Base-by-base conservation (phyloP, 2,888 invertebrate species). In the Notodonta ziczac region DNA sequence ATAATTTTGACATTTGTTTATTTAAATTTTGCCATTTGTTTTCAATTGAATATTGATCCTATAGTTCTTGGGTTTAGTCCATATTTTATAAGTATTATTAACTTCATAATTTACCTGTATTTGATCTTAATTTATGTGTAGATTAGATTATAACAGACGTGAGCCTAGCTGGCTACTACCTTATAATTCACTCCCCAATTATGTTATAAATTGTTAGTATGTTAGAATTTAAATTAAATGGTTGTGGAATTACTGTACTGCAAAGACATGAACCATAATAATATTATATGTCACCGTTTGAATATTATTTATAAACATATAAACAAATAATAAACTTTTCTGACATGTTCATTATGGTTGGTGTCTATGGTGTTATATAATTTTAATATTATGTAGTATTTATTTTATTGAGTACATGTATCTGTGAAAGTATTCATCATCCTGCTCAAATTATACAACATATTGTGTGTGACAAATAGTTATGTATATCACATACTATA, bases 1-100 rank as follows among this genome's bases (percentile, higher is more conserved):
- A 67, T 68, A 61, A 61, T 60, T 63, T 72, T 64, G 67, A 73
- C 67, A 72, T 68, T 68, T 71, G 60, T 61, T 59, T 58, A 13
- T 42, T 65, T 68, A 69, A 62, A 61, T 60, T 63, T 72, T 64
- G 12, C 9, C 53, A 53, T 53, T 35, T 53, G n/a, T 51, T 51
- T 14, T 42, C 42, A 42, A 42, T 42, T 42, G 9, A 42, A 42
- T 46, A 52, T 10, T 16, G 32, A 52, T 13, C 32, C 52, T 52
- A 13, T 32, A 12, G 12, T 52, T 32, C 9, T 52, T 52, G 9
- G 13, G 32, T 52, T 16, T 52, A 52, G 32, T 32, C 13, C 32
- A 32, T 52, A 52, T 52, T 52, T 52, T 52, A n/a, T 52, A 52
- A 52, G 52, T 32, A 12, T 52, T 52, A 52, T 52, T 14, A 16